These are phyloP conservation scores for Aphelenchoides fujianensis DNA, from an alignment of 1,140 invertebrate genomes.

Conservation along the genomic window DNA sequence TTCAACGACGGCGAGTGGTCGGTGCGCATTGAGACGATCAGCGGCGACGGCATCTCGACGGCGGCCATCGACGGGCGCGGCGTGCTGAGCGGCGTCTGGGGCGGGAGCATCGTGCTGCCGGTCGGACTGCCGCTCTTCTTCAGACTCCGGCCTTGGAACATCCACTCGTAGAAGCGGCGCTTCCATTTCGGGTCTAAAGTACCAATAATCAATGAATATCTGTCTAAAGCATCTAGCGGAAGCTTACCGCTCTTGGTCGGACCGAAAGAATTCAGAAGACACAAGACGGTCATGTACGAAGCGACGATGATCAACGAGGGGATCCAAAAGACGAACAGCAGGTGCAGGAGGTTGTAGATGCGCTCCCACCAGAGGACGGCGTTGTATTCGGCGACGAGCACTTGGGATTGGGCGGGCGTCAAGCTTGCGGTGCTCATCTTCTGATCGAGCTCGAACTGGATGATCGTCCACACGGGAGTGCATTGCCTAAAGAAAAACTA, in stretches of 20 bases:
- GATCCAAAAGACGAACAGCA: conserved; percentile 59
- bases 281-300: conserved; percentile 48
- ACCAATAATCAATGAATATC: too few species aligned
- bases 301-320: conserved; percentile 53
- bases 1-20: not conserved
- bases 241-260: conserved; percentile 13
- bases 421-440: conserved; percentile 32
- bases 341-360: conserved; percentile 51
- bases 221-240: not conserved
- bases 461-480: conserved; percentile 58
- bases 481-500: too few species aligned
- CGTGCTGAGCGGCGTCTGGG: not conserved
- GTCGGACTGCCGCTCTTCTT: not conserved
- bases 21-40: conserved; percentile 1
- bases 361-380: conserved; percentile 38
- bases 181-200: conserved; percentile 8
- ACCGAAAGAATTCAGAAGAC: conserved; percentile 43
- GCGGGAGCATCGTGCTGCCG: not conserved
- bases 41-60: not conserved
- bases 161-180: not conserved
- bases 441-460: conserved; percentile 49
- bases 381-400: conserved; percentile 34
- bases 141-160: not conserved
- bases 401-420: conserved; percentile 5
- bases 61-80: conserved; percentile 7